Evolutionary conservation across 2,797 vertebrate species (phyloP), one percentile per base, ranked within the genome.

Genomic region (Pteronotus mesoamericanus): DNA sequence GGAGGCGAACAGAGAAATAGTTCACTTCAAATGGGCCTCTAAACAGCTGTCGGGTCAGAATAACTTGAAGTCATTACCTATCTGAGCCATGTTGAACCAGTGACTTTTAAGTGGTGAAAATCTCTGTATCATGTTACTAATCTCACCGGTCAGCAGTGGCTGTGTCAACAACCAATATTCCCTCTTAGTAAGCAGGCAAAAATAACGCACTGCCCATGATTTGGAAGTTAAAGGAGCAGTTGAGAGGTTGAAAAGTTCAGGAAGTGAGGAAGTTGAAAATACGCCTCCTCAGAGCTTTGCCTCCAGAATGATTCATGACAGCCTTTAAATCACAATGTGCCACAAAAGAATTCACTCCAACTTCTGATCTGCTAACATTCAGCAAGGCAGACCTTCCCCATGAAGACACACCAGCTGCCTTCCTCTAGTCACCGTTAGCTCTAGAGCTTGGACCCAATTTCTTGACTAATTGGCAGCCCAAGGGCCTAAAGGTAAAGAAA

Each of bases 401-500:
- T 2, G 3, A 39, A 94, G 59, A 79, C 46, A 80, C 39, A 80
- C 39, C 59, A 39, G 42, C 46, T 86, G 53, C 24, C 51, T 83
- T 86, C 79, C 61, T 69, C 46, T 24, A 39, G 44, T 94, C 89
- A 51, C 61, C 96, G 61, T 51, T 39, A 95, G 14, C 64, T 95
- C 87, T 95, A 77, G 66, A 95, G 48, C 29, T 59, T 95, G 83
- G 86, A 75, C 75, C 96, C 83, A 66, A 87, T 97, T 97, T 98
- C 96, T 94, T 95, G 84, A 94, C 87, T 95, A 97, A 97, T 96
- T 97, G 97, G 37, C 61, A 95, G 86, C 68, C 96, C 77, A 91
- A 93, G 92, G 89, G 48, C 95, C 94, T 97, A 92, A 96, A 97
- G 97, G 94, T 97, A 98, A 98, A 97, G 34, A 97, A 97, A 96